Evolutionary conservation across 2,797 vertebrate genomes (phyloP), one percentile per base, ranked within the genome.

Genomic region (Enteromius viviparus): DNA sequence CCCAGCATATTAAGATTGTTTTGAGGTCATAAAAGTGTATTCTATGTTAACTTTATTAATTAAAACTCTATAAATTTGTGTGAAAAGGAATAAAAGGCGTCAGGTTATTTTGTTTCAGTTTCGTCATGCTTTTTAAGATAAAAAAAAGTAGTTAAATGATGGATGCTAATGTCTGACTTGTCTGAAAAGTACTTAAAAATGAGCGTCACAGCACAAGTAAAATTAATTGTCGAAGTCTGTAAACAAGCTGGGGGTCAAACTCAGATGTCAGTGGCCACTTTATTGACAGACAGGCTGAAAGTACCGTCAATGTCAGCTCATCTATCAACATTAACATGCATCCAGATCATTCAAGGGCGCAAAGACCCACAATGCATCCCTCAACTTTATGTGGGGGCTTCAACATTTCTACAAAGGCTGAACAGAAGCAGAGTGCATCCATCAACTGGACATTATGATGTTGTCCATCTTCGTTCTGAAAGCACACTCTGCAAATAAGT

Each of bases 291-390:
- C 82, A 77, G 77, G 76, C 47, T 34, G 40, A 53, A 64, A 79
- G 65, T 70, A 76, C 6, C 45, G 58, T 70, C 53, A 86, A 66
- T 83, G 87, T 85, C 84, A 79, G 78, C 84, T 85, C 79, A 85
- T 87, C 74, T 81, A 81, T 76, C 79, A 76, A 53, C 76, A 89
- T 89, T 89, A 89, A 68, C 80, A 87, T 87, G 82, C 77, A 81
- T 78, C 60, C 6, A 23, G 37, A 26, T 75, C 72, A 78, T 80
- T 87, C 74, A 86, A 87, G 87, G 87, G 55, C 74, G 64, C 80
- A 69, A 83, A 86, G 80, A 78, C 53, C 60, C 75, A 83, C 37
- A 83, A 60, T 55, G 45, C 32, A 70, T 76, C 47, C 34, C 51
- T 34, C 66, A 86, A 83, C 66, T 55, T 55, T n/a, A 77, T 74